Evolutionary conservation across 2,113 vertebrate genomes (phyloP).

Genomic region (Callipepla californica): DNA sequence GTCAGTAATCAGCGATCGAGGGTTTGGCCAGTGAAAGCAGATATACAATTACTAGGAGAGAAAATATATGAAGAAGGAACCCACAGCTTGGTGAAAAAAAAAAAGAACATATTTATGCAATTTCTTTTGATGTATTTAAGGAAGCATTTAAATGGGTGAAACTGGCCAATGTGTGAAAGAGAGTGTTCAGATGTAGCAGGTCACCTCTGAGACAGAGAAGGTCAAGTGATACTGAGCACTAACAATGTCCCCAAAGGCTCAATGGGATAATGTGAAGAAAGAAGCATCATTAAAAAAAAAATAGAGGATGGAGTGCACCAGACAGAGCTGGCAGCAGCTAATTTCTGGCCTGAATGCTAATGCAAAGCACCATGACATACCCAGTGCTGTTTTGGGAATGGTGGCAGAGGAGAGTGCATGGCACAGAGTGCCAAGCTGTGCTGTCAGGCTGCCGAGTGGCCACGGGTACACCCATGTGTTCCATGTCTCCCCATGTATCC

Average conservation of each 20-base stretch:
- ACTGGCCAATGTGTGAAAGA: not conserved
- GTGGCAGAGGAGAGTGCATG: not conserved
- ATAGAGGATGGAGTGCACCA: not conserved
- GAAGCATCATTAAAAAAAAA: not conserved
- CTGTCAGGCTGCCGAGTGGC: not conserved
- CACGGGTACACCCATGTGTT: not conserved
- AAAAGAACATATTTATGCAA: not conserved
- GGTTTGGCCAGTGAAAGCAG: not conserved
- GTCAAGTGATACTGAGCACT: conserved; percentile 5
- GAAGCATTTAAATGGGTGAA: not conserved
- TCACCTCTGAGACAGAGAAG: not conserved
- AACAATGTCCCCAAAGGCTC: not conserved
- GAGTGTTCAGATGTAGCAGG: not conserved
- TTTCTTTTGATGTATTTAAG: not conserved
- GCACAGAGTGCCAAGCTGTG: not conserved
- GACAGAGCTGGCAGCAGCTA: not conserved
- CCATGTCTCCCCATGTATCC: not conserved
- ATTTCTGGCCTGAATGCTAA: not conserved
- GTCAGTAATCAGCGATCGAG: not conserved
- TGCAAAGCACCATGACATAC: not conserved
- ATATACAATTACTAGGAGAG: not conserved
- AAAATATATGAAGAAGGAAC: not conserved
- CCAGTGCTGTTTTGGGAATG: not conserved
- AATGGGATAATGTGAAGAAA: not conserved
- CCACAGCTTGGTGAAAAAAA: not conserved